phyloP scores from a whole-genome alignment of 2,113 vertebrate species.

The Spheniscus mendiculus region DNA sequence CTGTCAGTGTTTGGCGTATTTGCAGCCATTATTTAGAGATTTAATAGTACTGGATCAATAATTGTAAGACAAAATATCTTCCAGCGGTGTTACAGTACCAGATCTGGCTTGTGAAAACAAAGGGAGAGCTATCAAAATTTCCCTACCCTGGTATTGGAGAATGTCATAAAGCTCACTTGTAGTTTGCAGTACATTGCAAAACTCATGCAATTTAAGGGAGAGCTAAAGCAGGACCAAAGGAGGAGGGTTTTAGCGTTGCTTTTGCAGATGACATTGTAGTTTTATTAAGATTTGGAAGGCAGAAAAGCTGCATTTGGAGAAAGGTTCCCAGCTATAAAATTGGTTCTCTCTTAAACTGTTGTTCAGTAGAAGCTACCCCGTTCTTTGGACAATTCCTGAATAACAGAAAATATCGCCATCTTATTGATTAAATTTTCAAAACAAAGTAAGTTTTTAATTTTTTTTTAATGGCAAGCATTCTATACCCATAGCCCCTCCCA shows the following conservation, averaged over 20 bases:
- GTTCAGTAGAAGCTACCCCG: not conserved
- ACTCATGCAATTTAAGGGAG: not conserved
- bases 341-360: not conserved
- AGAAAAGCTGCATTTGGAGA: not conserved
- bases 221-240: not conserved
- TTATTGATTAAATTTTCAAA: not conserved
- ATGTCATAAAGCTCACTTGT: not conserved
- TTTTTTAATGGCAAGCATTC: not conserved
- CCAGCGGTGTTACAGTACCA: not conserved
- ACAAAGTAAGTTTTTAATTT: not conserved
- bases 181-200: not conserved
- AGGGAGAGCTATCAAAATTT: not conserved
- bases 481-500: not conserved
- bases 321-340: not conserved
- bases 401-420: not conserved
- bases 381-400: not conserved
- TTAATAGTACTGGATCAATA: conserved; percentile 23
- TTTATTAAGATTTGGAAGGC: not conserved
- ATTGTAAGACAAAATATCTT: conserved; percentile 19
- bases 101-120: not conserved
- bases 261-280: rapidly evolving
- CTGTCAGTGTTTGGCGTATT: conserved; percentile 51
- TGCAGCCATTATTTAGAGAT: conserved; percentile 37
- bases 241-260: not conserved
- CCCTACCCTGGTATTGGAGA: not conserved